phyloP scores from a whole-genome alignment of 2,113 vertebrate genomes.

The Dicrurus megarhynchus region DNA sequence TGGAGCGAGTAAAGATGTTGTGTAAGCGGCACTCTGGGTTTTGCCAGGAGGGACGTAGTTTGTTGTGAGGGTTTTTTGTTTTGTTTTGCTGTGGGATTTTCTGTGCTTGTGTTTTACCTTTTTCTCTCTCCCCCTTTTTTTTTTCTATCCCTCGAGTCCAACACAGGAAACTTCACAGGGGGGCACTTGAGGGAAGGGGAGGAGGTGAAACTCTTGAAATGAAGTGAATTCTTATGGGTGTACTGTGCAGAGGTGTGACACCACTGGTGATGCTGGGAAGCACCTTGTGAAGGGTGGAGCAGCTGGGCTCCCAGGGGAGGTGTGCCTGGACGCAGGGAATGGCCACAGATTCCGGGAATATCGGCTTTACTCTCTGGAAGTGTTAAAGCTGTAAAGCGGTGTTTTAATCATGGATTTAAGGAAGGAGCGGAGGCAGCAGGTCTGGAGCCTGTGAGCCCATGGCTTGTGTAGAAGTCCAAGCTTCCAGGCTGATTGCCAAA shows the following conservation, averaged over 20 bases:
- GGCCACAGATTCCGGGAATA: not conserved
- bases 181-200: conserved; percentile 7
- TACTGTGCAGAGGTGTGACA: not conserved
- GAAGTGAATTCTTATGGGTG: not conserved
- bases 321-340: not conserved
- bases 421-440: not conserved
- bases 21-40: conserved; percentile 86
- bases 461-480: not conserved
- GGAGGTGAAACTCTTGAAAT: conserved; percentile 42
- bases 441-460: not conserved
- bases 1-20: conserved; percentile 78
- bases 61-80: conserved; percentile 62
- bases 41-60: conserved; percentile 74
- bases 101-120: not conserved
- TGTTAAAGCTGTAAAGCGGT: not conserved
- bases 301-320: not conserved
- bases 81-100: not conserved
- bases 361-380: not conserved
- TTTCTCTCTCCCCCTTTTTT: not conserved
- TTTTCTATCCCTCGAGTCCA: not conserved
- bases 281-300: not conserved
- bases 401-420: not conserved
- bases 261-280: not conserved
- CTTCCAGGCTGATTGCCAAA: not conserved
- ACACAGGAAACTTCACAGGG: not conserved